Percentiles rank a stretch among this genome's conserved stretches.
Conservation (phyloP, 2,888 invertebrate genomes). For the Ichneumoninae sp. region DNA sequence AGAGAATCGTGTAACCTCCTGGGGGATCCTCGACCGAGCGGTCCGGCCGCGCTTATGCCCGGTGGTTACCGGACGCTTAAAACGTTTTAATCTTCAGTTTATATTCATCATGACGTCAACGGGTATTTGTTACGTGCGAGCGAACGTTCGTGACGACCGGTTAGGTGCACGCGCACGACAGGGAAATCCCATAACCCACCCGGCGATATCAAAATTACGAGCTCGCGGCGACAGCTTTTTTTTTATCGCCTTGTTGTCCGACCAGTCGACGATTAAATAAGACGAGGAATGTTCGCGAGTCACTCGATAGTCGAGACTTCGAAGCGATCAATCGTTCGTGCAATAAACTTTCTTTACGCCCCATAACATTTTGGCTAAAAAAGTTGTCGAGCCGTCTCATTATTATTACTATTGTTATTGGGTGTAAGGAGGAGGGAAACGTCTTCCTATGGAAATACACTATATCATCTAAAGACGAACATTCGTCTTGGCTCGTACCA, state of each 20-base stretch:
- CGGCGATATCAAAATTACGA: slow-evolving; percentile 1
- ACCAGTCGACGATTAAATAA: background rate
- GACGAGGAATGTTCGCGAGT: background rate
- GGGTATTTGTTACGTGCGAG: slow-evolving; percentile 16
- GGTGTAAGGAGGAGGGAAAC: background rate
- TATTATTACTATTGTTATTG: background rate
- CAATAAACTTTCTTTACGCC: background rate
- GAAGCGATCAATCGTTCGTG: background rate
- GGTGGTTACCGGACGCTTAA: slow-evolving; percentile 24
- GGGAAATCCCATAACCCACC: background rate
- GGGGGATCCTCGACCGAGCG: slow-evolving; percentile 40
- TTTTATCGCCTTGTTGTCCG: background rate
- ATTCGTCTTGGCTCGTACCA: background rate
- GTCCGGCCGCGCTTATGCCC: slow-evolving; percentile 10
- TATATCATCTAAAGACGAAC: background rate
- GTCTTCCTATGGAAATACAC: background rate
- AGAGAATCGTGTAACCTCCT: slow-evolving; percentile 62
- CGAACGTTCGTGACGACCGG: slow-evolving; percentile 13
- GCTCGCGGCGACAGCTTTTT: slow-evolving; percentile 9
- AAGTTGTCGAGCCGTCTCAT: background rate
- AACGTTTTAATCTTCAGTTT: slow-evolving; percentile 55
- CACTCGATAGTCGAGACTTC: background rate
- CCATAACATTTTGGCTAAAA: background rate
- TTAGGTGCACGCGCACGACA: background rate
- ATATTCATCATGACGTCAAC: slow-evolving; percentile 44